Percentiles rank a stretch among this genome's conserved stretches.
phyloP scores from a whole-genome alignment of 2,113 vertebrate species.

The Tapirus terrestris region DNA sequence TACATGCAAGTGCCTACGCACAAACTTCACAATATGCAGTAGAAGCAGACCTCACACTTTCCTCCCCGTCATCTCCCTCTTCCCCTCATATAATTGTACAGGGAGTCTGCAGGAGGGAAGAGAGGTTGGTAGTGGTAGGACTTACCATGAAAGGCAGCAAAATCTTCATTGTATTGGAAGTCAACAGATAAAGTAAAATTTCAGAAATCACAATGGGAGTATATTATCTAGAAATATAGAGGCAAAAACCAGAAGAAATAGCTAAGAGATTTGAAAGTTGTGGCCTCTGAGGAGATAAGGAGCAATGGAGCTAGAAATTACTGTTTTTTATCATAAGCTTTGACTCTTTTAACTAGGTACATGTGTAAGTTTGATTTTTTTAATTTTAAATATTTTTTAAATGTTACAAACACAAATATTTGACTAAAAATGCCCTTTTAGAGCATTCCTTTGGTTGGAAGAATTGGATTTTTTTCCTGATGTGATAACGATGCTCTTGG shows the following conservation, averaged over 20 bases:
- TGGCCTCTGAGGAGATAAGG: background rate
- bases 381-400: background rate
- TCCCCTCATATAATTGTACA: background rate
- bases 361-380: background rate
- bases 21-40: background rate
- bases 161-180: background rate
- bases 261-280: background rate
- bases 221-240: background rate
- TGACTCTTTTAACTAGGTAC: slow-evolving; percentile 16
- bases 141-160: background rate
- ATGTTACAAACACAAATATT: slow-evolving; percentile 39
- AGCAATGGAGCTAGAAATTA: background rate
- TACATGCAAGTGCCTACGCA: too few relatives aligned
- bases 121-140: background rate
- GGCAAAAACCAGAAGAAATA: slow-evolving; percentile 1
- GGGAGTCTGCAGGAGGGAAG: background rate
- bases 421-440: background rate
- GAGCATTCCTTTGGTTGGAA: slow-evolving; percentile 2
- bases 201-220: background rate
- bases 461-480: background rate
- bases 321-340: background rate
- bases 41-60: background rate
- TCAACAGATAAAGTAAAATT: slow-evolving; percentile 21
- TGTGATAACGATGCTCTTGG: background rate
- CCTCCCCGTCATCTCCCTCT: background rate